Conservation (phyloP, 37 sponge, comb jelly and placozoan genomes). For the Beroe forskalii region DNA sequence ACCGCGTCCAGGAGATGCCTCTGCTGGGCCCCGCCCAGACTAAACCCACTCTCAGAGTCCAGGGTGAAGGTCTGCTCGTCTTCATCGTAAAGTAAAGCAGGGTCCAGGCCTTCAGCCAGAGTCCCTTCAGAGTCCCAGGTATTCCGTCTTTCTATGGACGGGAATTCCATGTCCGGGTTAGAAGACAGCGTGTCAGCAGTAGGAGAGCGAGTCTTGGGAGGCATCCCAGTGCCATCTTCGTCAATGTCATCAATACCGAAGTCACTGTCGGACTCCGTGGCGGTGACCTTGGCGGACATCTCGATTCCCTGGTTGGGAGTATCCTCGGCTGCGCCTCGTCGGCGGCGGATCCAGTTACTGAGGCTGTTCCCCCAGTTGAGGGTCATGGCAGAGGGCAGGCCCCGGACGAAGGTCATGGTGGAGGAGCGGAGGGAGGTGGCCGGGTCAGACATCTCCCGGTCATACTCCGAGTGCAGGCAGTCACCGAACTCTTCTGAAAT, state of each 20-base stretch:
- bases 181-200: constrained; percentile 8
- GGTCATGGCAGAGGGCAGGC: constrained; percentile 37
- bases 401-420: constrained; percentile 47
- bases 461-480: not conserved
- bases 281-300: not conserved
- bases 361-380: not conserved
- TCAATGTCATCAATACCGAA: constrained; percentile 56
- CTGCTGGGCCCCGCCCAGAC: constrained; percentile 29
- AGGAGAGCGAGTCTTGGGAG: not conserved
- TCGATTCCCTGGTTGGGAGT: not conserved
- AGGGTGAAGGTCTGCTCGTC: constrained; percentile 24
- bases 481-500: not conserved
- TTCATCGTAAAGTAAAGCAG: constrained; percentile 27
- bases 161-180: constrained; percentile 21
- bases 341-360: not conserved
- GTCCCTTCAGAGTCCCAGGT: constrained; percentile 9
- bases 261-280: constrained; percentile 63
- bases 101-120: constrained; percentile 35
- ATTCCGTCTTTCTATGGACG: constrained; percentile 22
- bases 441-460: not conserved
- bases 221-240: not conserved
- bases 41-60: constrained; percentile 31
- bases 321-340: not conserved
- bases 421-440: not conserved
- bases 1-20: constrained; percentile 49